phyloP scores from a whole-genome alignment of 2,113 vertebrate species.

The Pelusios castaneus region DNA sequence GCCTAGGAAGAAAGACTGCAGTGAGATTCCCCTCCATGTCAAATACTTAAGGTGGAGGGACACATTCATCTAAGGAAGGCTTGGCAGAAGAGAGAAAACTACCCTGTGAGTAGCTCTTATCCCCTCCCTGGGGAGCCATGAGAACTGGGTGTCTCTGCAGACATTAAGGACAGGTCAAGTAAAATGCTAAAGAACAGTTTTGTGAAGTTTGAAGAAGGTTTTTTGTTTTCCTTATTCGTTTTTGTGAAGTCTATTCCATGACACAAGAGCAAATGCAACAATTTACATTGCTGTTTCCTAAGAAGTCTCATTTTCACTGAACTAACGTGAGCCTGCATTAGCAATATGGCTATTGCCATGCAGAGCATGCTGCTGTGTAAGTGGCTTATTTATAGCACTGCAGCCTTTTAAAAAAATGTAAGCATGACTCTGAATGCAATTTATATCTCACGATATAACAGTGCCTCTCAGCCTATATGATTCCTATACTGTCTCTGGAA shows the following conservation, averaged over 20 bases:
- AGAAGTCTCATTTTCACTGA: background rate
- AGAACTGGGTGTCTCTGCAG: background rate
- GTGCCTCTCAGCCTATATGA: too few relatives aligned
- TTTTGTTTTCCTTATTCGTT: conserved; percentile 6
- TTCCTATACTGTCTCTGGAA: too few relatives aligned
- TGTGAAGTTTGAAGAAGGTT: background rate
- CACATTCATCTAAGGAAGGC: background rate
- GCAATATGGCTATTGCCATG: conserved; percentile 17
- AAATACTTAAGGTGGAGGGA: background rate
- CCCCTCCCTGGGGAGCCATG: background rate
- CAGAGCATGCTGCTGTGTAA: conserved; percentile 5
- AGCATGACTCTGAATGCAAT: conserved; percentile 36
- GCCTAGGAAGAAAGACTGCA: background rate
- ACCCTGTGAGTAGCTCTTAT: background rate
- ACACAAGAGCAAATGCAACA: conserved; percentile 7
- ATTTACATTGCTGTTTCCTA: conserved; percentile 32
- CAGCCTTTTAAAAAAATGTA: conserved; percentile 29
- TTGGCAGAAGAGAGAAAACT: background rate
- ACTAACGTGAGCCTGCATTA: conserved; percentile 29
- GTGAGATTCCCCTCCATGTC: background rate
- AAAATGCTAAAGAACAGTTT: background rate
- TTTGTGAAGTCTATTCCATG: background rate
- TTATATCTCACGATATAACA: background rate
- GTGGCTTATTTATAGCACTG: conserved; percentile 23
- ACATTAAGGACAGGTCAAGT: background rate